Percentiles rank a stretch among this genome's conserved stretches.
Evolutionary conservation across 2,113 vertebrate genomes (phyloP).

Genomic region (Gopherus evgoodei): DNA sequence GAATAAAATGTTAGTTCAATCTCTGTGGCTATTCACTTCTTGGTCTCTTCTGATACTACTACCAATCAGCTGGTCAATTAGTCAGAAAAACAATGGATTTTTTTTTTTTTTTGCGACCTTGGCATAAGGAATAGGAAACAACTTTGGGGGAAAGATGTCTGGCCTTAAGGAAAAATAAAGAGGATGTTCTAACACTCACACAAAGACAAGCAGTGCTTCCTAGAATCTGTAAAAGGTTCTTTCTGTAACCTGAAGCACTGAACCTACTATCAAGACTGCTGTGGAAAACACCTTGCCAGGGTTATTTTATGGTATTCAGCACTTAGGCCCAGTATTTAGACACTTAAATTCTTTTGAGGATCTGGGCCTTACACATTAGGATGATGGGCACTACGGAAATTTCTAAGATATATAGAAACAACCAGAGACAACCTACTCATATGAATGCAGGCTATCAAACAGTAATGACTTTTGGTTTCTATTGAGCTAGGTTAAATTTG

Average conservation of each 20-base stretch:
- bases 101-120: background rate
- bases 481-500: background rate
- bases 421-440: background rate
- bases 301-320: background rate
- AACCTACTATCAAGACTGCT: background rate
- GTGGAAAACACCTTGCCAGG: background rate
- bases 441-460: background rate
- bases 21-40: background rate
- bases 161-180: background rate
- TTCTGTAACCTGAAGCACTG: background rate
- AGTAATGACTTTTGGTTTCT: background rate
- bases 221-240: background rate
- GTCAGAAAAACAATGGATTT: background rate
- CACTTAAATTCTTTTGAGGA: background rate
- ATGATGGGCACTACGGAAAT: background rate
- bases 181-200: background rate
- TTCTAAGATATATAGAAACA: background rate
- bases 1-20: background rate
- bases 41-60: background rate
- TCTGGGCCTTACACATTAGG: accelerated
- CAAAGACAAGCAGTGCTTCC: background rate
- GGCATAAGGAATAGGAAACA: background rate
- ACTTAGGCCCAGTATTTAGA: background rate
- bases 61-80: background rate
- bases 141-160: background rate